Percentiles rank a stretch among this genome's conserved stretches.
phyloP scores from a whole-genome alignment of 2,797 vertebrate genomes.

The Myotis pilosus region DNA sequence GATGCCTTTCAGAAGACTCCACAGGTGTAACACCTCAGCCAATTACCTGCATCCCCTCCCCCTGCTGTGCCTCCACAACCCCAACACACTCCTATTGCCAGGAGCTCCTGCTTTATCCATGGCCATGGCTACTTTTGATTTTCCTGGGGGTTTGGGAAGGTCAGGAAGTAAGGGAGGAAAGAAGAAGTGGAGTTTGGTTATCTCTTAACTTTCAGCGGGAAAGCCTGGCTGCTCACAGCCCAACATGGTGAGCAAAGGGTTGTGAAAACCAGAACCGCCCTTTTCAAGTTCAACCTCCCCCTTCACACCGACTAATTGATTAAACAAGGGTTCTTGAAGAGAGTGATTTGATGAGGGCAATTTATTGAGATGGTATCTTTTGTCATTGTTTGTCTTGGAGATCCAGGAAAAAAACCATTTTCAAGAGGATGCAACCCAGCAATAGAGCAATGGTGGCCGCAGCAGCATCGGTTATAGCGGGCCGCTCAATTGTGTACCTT shows the following conservation, averaged over 20 bases:
- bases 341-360: conserved; percentile 86
- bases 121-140: not conserved
- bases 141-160: not conserved
- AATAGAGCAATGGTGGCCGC: conserved; percentile 80
- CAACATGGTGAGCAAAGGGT: not conserved
- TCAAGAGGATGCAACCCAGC: conserved; percentile 77
- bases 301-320: conserved; percentile 82
- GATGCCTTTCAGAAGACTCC: conserved; percentile 48
- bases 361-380: conserved; percentile 87
- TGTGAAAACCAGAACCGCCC: not conserved
- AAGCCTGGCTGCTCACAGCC: not conserved
- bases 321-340: conserved; percentile 84
- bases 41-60: not conserved
- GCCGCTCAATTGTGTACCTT: conserved; percentile 81
- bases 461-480: conserved; percentile 81
- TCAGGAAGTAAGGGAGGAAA: not conserved
- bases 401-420: conserved; percentile 84
- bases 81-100: not conserved
- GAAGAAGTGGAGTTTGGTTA: not conserved
- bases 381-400: conserved; percentile 88
- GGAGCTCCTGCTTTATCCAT: conserved; percentile 8
- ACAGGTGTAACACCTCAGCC: not conserved
- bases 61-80: conserved; percentile 17
- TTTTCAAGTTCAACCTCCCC: not conserved
- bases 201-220: not conserved